Conservation (phyloP, 2,797 vertebrate species). For the Brachymystax lenok region DNA sequence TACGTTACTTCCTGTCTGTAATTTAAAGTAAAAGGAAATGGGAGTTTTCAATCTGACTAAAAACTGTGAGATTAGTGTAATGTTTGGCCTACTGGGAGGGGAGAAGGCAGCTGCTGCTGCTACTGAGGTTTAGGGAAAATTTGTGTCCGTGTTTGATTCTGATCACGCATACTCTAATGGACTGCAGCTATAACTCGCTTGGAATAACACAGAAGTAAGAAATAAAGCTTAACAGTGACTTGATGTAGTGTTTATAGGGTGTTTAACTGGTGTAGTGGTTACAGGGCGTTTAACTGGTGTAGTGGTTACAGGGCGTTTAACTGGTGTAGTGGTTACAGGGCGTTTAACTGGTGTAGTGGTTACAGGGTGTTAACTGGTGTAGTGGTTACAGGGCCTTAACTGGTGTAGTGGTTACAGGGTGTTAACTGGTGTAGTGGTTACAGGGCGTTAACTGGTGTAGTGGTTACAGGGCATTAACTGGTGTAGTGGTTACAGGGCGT, state of each 20-base stretch:
- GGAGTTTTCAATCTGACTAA: neutral
- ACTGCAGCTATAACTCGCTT: conserved; percentile 11
- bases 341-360: conserved; percentile 7
- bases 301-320: conserved; percentile 14
- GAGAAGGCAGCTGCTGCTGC: neutral
- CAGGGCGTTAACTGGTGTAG: neutral
- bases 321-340: conserved; percentile 12
- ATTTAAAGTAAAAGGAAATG: conserved; percentile 25
- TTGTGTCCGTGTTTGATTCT: neutral
- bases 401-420: conserved; percentile 11
- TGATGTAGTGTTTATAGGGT: conserved; percentile 8
- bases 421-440: conserved; percentile 9
- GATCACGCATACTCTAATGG: neutral
- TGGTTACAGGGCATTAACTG: conserved; percentile 23
- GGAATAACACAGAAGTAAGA: conserved; percentile 1
- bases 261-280: conserved; percentile 3
- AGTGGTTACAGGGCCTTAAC: neutral
- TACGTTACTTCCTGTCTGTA: conserved; percentile 10
- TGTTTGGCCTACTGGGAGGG: neutral
- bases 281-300: neutral
- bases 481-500: no score
- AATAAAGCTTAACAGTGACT: conserved; percentile 15
- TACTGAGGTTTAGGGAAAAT: neutral
- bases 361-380: neutral
- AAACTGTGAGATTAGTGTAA: neutral